Evolutionary conservation across 2,113 vertebrate species (phyloP), one percentile per base, ranked within the genome.

Genomic region (Gopherus evgoodei): DNA sequence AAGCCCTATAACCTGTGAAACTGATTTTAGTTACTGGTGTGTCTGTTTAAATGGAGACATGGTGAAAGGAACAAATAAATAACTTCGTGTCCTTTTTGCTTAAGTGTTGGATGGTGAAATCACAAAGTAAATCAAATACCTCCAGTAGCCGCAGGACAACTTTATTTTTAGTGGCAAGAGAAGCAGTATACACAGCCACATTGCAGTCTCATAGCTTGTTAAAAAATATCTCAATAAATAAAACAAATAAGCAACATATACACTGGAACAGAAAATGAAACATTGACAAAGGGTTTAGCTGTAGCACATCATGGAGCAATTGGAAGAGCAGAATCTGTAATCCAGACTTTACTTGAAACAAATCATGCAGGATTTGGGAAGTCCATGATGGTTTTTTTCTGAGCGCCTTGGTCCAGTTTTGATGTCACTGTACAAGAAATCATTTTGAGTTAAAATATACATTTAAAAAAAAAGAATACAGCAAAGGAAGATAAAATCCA

Each of bases 201-300:
- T 94, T 97, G 97, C 93, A 90, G 93, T 98, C 94, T 94, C 97
- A 91, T 96, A 93, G 93, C 95, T 96, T 81, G 89, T 98, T 98
- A 98, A 99, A 99, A 99, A 98, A 99, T 98, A 98, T 99, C 98
- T 99, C 99, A 99, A 99, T 99, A 99, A 99, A 99, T 99, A 99
- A 99, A 98, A 98, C 98, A 98, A 98, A 98, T 82, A 98, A 98
- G 98, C 98, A 95, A 98, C 98, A 98, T 98, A 98, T 98, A 99
- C 98, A 99, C 91, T 98, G 98, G 98, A 96, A 99, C 95, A 93
- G 98, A 98, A 97, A 94, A 98, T 91, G 59, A 81, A 90, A 65
- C 81, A 75, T 57, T 59, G 84, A 82, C 90, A 78, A 29, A 2
- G 4, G 57, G 11, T 42, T 3, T 84, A 94, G 95, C 81, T 7